Conservation (phyloP, 1,140 invertebrate species). For the Panagrolaimus sp. region DNA sequence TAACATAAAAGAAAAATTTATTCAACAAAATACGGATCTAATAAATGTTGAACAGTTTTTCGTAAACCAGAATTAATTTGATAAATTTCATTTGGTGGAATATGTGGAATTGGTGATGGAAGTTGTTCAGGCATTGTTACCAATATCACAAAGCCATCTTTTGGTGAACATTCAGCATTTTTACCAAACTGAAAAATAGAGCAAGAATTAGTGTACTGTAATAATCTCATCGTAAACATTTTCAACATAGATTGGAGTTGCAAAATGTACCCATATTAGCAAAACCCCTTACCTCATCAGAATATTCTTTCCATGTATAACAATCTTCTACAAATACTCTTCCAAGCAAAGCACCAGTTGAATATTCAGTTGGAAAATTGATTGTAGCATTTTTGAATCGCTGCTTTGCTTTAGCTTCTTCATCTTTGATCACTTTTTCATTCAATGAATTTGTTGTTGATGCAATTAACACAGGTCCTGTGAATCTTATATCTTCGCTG, state of each 20-base stretch:
- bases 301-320: background rate
- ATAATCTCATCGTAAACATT: no score
- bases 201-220: no score
- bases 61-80: background rate
- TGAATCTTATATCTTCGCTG: background rate
- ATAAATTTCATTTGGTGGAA: background rate
- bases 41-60: slow-evolving; percentile 12
- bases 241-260: no score
- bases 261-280: background rate
- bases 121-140: background rate
- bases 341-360: background rate
- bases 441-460: background rate
- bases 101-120: background rate
- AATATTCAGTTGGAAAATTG: background rate
- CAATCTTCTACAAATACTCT: background rate
- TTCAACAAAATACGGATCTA: background rate
- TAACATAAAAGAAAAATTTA: no score
- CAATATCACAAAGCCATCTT: background rate
- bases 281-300: background rate
- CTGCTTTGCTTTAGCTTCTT: background rate
- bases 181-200: background rate
- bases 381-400: background rate
- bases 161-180: background rate
- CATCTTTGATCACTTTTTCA: background rate
- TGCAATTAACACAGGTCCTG: background rate